Evolutionary conservation across 2,888 invertebrate species (phyloP).

Genomic region (Dione vanillae): DNA sequence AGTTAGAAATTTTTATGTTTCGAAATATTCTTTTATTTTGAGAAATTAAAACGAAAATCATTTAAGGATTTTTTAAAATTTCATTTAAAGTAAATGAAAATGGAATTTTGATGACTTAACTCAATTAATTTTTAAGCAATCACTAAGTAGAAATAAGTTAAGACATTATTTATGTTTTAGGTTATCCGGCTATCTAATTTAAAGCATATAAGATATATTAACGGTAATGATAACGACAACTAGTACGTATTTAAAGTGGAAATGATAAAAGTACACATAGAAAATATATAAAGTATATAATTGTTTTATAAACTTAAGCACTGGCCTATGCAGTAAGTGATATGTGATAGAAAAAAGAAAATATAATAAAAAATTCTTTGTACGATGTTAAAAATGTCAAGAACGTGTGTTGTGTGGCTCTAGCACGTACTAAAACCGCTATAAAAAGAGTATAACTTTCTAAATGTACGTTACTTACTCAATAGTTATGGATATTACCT

Average conservation of each 20-base stretch:
- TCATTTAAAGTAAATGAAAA: too few relatives aligned
- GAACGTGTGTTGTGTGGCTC: conserved; percentile 30
- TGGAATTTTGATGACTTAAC: too few relatives aligned
- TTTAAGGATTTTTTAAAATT: neutral
- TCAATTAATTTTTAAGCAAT: too few relatives aligned
- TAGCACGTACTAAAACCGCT: conserved; percentile 37
- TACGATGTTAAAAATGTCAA: conserved; percentile 21
- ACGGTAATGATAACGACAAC: too few relatives aligned
- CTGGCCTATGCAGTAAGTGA: neutral
- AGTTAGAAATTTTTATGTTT: conserved; percentile 39
- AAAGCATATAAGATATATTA: too few relatives aligned
- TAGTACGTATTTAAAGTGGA: too few relatives aligned
- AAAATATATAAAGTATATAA: too few relatives aligned
- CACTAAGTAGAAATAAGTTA: too few relatives aligned
- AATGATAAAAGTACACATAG: too few relatives aligned
- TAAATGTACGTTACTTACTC: conserved; percentile 36
- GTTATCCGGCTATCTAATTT: too few relatives aligned
- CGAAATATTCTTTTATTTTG: conserved; percentile 12
- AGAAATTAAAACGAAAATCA: conserved; percentile 12
- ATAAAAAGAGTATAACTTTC: conserved; percentile 38
- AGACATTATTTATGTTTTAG: too few relatives aligned
- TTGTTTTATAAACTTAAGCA: too few relatives aligned
- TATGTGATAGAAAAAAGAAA: neutral
- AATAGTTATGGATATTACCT: conserved; percentile 42
- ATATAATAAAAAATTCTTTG: conserved; percentile 12